Percentiles rank a stretch among this genome's conserved stretches.
phyloP scores from a whole-genome alignment of 2,797 vertebrate species.

The Natrix natrix region DNA sequence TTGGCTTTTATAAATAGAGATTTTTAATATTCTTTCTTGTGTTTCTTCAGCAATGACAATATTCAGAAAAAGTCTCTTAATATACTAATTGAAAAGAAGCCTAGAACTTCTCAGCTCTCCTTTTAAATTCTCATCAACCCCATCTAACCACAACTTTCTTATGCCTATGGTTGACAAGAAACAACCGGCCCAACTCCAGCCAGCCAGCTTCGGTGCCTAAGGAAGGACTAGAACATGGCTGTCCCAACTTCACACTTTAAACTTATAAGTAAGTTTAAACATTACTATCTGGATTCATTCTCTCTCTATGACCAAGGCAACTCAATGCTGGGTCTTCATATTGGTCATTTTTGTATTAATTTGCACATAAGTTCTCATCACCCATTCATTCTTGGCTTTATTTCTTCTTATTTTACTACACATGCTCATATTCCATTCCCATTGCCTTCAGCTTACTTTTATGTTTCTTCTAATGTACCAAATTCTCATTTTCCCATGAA shows the following conservation, averaged over 20 bases:
- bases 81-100: constrained; percentile 37
- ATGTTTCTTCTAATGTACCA: neutral
- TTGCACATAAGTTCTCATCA: neutral
- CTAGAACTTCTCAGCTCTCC: neutral
- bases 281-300: neutral
- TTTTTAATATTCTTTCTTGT: constrained; percentile 51
- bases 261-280: neutral
- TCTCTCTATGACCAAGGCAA: neutral
- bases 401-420: neutral
- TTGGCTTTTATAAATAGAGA: no score
- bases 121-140: neutral
- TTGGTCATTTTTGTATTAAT: neutral
- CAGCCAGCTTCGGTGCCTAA: neutral
- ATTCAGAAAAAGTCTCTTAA: constrained; percentile 16
- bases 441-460: neutral
- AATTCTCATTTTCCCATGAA: neutral
- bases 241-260: neutral
- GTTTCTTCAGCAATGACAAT: neutral
- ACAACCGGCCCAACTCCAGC: neutral
- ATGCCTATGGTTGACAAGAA: neutral
- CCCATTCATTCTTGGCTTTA: neutral
- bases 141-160: neutral
- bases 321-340: neutral
- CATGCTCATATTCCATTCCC: neutral
- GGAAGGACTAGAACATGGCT: constrained; percentile 7